Conservation (phyloP, 2,797 vertebrate species). For the Betta splendens region DNA sequence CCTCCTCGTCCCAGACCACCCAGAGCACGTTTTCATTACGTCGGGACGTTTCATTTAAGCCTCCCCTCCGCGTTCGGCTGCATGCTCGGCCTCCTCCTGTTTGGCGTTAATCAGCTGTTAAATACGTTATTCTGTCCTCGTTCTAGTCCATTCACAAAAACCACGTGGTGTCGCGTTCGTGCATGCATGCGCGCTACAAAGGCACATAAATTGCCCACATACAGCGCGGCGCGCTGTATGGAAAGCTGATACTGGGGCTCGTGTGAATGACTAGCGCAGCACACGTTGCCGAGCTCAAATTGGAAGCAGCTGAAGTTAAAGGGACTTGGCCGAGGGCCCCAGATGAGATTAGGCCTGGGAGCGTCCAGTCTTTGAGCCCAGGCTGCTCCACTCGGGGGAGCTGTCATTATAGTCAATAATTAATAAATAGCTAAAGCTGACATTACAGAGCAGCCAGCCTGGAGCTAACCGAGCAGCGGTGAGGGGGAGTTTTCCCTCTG, state of each 20-base stretch:
- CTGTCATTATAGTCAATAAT: slow-evolving; percentile 56
- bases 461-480: slow-evolving; percentile 31
- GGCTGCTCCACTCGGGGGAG: slow-evolving; percentile 36
- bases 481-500: slow-evolving; percentile 1
- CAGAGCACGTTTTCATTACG: slow-evolving; percentile 29
- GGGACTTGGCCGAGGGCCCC: slow-evolving; percentile 36
- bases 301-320: slow-evolving; percentile 72
- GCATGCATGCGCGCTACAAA: slow-evolving; percentile 20
- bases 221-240: slow-evolving; percentile 29
- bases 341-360: slow-evolving; percentile 56
- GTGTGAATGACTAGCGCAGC: slow-evolving; percentile 58
- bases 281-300: slow-evolving; percentile 61
- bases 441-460: slow-evolving; percentile 17
- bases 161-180: slow-evolving; percentile 29
- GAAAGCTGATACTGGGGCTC: slow-evolving; percentile 59
- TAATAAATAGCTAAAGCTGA: slow-evolving; percentile 45
- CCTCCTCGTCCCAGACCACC: slow-evolving; percentile 53
- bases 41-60: slow-evolving; percentile 31
- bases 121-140: slow-evolving; percentile 8
- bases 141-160: slow-evolving; percentile 29
- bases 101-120: slow-evolving; percentile 41
- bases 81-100: slow-evolving; percentile 18
- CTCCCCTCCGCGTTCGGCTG: slow-evolving; percentile 5
- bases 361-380: slow-evolving; percentile 31
- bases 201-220: slow-evolving; percentile 27